Evolutionary conservation across 2,797 vertebrate species (phyloP).

Genomic region (Psittacula derbiana): DNA sequence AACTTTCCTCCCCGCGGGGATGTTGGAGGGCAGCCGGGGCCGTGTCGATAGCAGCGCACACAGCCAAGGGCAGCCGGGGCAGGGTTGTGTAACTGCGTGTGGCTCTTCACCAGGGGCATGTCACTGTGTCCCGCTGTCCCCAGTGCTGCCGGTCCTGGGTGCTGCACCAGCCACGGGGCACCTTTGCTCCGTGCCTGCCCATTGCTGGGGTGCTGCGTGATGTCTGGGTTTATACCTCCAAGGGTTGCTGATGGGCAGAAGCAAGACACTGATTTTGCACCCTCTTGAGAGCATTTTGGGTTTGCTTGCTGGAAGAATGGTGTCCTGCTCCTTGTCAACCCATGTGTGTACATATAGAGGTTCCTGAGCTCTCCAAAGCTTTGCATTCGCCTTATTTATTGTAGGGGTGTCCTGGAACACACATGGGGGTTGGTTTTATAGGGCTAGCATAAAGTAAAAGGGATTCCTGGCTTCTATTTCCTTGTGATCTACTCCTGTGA

Average conservation of each 20-base stretch:
- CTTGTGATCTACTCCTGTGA: not conserved
- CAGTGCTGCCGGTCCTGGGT: not conserved
- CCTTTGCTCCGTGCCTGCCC: not conserved
- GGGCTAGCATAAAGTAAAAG: not conserved
- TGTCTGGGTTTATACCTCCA: not conserved
- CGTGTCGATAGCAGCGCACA: not conserved
- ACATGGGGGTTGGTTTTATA: not conserved
- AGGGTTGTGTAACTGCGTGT: not conserved
- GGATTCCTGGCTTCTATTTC: not conserved
- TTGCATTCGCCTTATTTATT: not conserved
- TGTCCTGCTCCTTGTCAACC: not conserved
- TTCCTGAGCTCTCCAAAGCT: fast-evolving
- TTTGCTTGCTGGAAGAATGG: not conserved
- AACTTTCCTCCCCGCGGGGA: not conserved
- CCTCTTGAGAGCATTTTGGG: not conserved
- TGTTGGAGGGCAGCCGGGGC: constrained; percentile 27
- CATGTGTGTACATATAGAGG: fast-evolving
- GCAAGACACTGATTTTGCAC: fast-evolving
- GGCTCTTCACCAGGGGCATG: not conserved
- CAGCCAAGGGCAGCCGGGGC: not conserved
- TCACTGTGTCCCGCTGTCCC: not conserved
- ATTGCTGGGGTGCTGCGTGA: fast-evolving
- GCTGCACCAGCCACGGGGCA: not conserved
- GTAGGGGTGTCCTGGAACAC: not conserved
- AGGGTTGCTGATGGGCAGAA: not conserved